Evolutionary conservation across 1,140 invertebrate species (phyloP).

Genomic region (Goniozus legneri): DNA sequence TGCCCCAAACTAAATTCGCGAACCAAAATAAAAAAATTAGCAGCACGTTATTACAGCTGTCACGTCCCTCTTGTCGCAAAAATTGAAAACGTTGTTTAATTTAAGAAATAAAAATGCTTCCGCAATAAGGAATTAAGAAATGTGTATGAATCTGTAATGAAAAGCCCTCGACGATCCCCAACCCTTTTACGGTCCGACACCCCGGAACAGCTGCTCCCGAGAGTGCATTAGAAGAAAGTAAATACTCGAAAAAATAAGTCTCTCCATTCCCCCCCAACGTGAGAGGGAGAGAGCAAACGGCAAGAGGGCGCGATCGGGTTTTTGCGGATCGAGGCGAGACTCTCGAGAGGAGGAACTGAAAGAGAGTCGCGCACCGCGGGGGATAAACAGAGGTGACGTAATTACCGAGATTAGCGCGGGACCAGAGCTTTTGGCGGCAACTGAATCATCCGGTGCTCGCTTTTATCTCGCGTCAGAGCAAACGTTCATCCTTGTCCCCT

Average conservation of each 20-base stretch:
- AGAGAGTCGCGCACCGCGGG: conserved; percentile 19
- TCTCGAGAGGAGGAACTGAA: conserved; percentile 9
- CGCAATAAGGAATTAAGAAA: no score
- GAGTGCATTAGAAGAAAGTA: conserved; percentile 18
- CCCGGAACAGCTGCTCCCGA: conserved; percentile 17
- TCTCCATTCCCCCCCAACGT: no score
- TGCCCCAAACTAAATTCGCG: no score
- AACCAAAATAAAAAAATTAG: no score
- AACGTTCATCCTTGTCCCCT: conserved; percentile 28
- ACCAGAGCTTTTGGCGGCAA: conserved; percentile 36
- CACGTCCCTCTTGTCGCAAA: no score
- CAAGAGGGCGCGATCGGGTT: not conserved
- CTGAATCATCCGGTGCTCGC: conserved; percentile 27
- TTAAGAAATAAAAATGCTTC: no score
- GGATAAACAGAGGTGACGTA: conserved; percentile 44
- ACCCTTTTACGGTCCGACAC: conserved; percentile 11
- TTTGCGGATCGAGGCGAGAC: not conserved
- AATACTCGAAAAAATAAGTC: no score
- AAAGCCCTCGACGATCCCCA: conserved; percentile 4
- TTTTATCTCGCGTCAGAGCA: conserved; percentile 40
- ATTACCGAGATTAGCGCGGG: conserved; percentile 47
- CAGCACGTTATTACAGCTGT: no score
- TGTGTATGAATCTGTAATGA: no score
- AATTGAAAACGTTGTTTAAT: no score
- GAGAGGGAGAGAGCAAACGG: not conserved